These are phyloP conservation scores for Synergus japonicus DNA, from an alignment of 2,888 invertebrate genomes.

Conservation along the genomic window DNA sequence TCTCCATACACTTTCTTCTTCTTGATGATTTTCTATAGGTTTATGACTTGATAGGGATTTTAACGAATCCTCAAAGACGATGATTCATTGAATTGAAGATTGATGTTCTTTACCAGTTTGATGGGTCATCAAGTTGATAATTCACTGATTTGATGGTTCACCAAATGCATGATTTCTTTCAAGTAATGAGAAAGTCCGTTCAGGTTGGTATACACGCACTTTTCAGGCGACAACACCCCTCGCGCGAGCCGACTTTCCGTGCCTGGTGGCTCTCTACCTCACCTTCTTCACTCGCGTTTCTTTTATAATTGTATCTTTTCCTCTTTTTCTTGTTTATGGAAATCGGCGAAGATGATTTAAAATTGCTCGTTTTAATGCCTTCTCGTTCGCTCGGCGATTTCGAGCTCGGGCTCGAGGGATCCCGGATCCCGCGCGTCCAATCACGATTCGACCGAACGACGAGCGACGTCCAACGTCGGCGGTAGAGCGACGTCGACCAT, in stretches of 20 bases:
- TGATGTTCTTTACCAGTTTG: neutral
- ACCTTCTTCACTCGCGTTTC: neutral
- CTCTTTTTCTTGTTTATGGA: neutral
- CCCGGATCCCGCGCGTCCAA: constrained; percentile 39
- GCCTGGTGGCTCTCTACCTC: neutral
- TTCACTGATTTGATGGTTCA: neutral
- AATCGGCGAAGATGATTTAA: neutral
- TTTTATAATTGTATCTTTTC: neutral
- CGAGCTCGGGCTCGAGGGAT: constrained; percentile 31
- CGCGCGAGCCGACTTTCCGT: neutral
- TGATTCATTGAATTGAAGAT: neutral
- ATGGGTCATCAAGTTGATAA: no score
- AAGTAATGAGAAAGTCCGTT: neutral
- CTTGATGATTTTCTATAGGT: neutral
- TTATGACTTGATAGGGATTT: neutral
- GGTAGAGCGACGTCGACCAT: constrained; percentile 42
- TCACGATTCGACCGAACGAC: constrained; percentile 36
- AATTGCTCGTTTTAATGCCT: no score
- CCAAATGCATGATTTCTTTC: neutral
- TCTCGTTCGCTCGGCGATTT: constrained; percentile 8
- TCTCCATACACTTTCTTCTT: neutral
- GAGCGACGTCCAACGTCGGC: constrained; percentile 45
- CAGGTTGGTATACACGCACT: neutral
- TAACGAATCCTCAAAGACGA: neutral
- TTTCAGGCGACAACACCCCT: constrained; percentile 30